Evolutionary conservation across 2,888 invertebrate genomes (phyloP), one percentile per base, ranked within the genome.

Genomic region (Tolmerus cingulatus): DNA sequence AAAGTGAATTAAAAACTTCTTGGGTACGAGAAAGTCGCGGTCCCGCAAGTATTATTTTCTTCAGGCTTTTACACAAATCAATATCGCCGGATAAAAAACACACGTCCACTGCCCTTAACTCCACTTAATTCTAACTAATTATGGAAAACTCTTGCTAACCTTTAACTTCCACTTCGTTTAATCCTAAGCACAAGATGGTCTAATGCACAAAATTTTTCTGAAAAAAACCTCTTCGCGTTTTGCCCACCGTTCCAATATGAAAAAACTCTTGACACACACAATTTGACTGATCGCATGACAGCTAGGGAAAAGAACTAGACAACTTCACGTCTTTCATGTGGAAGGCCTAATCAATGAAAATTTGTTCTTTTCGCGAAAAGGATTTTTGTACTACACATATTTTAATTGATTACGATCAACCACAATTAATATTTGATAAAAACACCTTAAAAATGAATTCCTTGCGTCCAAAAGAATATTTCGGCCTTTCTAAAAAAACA

Each of bases 21-120:
- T n/a, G n/a, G 27, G 51, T 30, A 14, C 51, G 81, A 81, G 81
- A 81, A 81, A 81, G 81, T 55, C 51, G 81, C 46, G 79, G 46
- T 81, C 40, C 51, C 51, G 16, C 81, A 51, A 46, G 14, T 46
- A 46, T 46, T 12, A 27, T 81, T 30, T 81, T 81, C 30, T 51
- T 27, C 78, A 19, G 14, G 34, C 7, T 34, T 12, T 81, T 19
- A 46, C 43, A 81, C 51, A 81, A 81, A 81, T 81, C 81, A 81
- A 81, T 81, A 81, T 40, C 34, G 34, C 46, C 51, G 43, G 27
- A 81, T 16, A 46, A 43, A 46, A 46, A 46, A 14, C 12, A 43
- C 46, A 78, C 43, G 9, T 37, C 19, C 34, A 78, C 37, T 23
- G 9, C 14, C 40, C n/a, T 40, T 40, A 19, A 37, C 40, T 77